A percentile compares a stretch with the other conserved stretches of the same genome.
Evolutionary conservation across 2,113 vertebrate species (phyloP).

Genomic region (Fregetta grallaria): DNA sequence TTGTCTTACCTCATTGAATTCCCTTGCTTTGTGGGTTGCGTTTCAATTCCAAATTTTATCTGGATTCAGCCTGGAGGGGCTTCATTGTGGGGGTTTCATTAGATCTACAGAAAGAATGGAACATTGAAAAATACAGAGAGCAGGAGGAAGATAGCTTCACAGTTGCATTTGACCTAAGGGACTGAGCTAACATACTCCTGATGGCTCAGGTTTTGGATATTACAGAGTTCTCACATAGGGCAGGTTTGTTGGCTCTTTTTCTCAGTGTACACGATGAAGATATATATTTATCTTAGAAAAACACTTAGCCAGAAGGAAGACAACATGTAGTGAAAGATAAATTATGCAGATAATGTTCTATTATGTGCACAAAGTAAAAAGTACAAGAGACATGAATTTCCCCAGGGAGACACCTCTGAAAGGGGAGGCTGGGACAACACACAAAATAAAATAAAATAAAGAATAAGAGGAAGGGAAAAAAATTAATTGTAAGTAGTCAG

Average conservation of each 20-base stretch:
- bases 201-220: background rate
- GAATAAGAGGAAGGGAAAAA: background rate
- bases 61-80: background rate
- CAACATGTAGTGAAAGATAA: slow-evolving; percentile 61
- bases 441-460: background rate
- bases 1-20: background rate
- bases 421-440: background rate
- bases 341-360: slow-evolving; percentile 71
- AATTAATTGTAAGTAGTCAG: slow-evolving; percentile 15
- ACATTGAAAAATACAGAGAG: background rate
- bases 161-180: background rate
- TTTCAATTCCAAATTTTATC: background rate
- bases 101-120: background rate
- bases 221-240: background rate
- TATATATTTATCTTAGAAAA: slow-evolving; percentile 54
- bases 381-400: slow-evolving; percentile 64
- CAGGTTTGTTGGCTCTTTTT: background rate
- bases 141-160: background rate
- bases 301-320: slow-evolving; percentile 56
- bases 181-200: background rate
- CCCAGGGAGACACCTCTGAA: slow-evolving; percentile 48
- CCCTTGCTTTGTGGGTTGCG: background rate
- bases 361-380: slow-evolving; percentile 54
- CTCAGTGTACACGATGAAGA: background rate
- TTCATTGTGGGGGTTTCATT: background rate